Conservation (phyloP, 1,140 invertebrate genomes). For the Ctenoplectra terminalis region DNA sequence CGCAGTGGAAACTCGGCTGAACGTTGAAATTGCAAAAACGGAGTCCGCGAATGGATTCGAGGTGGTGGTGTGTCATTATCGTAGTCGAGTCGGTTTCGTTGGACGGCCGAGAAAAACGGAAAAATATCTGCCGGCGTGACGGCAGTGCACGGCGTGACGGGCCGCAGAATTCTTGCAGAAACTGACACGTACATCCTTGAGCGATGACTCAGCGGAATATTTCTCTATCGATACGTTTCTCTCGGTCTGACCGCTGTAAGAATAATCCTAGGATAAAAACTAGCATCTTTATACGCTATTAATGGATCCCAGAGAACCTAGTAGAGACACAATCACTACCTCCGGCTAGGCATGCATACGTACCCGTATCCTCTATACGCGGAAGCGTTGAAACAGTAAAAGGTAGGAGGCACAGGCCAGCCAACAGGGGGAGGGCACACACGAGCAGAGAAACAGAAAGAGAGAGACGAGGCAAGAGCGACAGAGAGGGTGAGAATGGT, state of each 20-base stretch:
- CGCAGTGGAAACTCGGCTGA: conserved; percentile 27
- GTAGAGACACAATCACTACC: conserved; percentile 3
- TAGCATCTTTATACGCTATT: conserved; percentile 40
- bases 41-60: conserved; percentile 15
- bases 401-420: conserved; percentile 36
- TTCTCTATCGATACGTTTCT: conserved; percentile 69
- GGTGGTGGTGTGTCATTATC: neutral
- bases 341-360: conserved; percentile 32
- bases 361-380: conserved; percentile 57
- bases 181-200: conserved; percentile 71
- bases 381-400: conserved; percentile 55
- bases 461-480: conserved; percentile 31
- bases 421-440: conserved; percentile 12
- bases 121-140: conserved; percentile 11
- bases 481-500: conserved; percentile 4
- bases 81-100: neutral
- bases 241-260: conserved; percentile 41
- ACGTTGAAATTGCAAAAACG: conserved; percentile 54
- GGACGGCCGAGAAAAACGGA: conserved; percentile 12
- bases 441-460: neutral
- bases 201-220: conserved; percentile 69
- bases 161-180: conserved; percentile 58
- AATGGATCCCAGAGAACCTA: conserved; percentile 40
- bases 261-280: conserved; percentile 57
- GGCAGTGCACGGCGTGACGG: conserved; percentile 59